Evolutionary conservation across 2,888 invertebrate species (phyloP), one percentile per base, ranked within the genome.

Genomic region (Nipponacmea schrenckii): DNA sequence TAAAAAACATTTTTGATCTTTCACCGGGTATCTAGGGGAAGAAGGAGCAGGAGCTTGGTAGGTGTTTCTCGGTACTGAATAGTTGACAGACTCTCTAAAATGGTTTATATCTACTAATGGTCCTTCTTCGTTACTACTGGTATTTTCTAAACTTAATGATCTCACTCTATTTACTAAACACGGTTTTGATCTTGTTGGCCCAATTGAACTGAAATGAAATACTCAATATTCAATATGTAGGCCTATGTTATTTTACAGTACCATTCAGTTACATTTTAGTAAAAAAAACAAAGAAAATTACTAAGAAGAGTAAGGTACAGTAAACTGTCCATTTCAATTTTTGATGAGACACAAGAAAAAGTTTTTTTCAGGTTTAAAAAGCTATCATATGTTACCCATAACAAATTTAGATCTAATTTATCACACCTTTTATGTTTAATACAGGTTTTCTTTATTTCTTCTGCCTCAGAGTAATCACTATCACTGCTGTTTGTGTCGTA

Each of bases 401-500:
- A 39, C 39, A 39, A 39, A 39, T 39, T 5, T 39, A 39, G 4
- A 39, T 8, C 10, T 39, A 39, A 39, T 39, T 5, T 39, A 10
- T 39, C 39, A 39, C 73, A 85, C 85, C 85, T 85, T 68, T 84
- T 84, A 69, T 83, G 79, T 72, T 85, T 85, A 62, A 85, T 85
- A 77, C 85, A 85, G 50, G 85, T 81, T 76, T 84, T 83, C 65
- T 79, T 84, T 68, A 82, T 79, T 8, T 85, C 85, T 64, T 85
- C 85, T 39, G 84, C 80, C 67, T 85, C 85, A 2, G 85, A 85
- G 72, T 83, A 83, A 67, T 84, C 83, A 70, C 84, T 84, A 26
- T 85, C 85, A 78, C 84, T 84, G 69, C 83, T 84, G 74, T 82
- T 81, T 27, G 77, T 83, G 68, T 85, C 84, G 75, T 85, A 84